A percentile compares a stretch with the other conserved stretches of the same genome.
Conservation (phyloP, 2,888 invertebrate species). For the Pelosia muscerda region DNA sequence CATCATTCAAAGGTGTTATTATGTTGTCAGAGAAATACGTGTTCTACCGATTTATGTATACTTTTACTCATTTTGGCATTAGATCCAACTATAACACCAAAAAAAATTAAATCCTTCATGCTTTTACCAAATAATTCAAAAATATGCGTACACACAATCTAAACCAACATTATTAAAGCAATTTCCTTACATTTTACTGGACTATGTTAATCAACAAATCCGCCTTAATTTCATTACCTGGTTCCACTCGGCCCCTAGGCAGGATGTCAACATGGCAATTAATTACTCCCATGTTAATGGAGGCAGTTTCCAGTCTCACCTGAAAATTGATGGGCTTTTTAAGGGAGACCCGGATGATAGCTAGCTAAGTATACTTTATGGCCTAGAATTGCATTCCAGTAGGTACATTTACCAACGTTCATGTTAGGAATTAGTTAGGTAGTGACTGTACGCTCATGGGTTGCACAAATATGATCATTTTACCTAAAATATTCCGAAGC, state of each 20-base stretch:
- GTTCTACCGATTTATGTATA: no score
- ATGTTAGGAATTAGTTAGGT: not conserved
- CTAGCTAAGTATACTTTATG: slow-evolving; percentile 1
- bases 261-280: slow-evolving; percentile 44
- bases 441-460: not conserved
- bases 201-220: slow-evolving; percentile 22
- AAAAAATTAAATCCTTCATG: not conserved
- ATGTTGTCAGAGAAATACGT: no score
- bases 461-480: not conserved
- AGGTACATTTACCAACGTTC: not conserved
- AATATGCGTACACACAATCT: not conserved
- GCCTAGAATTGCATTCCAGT: not conserved
- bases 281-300: slow-evolving; percentile 42
- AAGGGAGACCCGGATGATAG: not conserved
- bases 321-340: slow-evolving; percentile 23
- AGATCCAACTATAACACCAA: not conserved
- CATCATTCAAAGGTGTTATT: no score
- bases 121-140: not conserved
- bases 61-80: no score
- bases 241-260: slow-evolving; percentile 32
- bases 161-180: not conserved
- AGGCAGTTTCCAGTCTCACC: slow-evolving; percentile 23
- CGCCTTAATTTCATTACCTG: slow-evolving; percentile 44
- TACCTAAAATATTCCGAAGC: not conserved
- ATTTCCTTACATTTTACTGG: slow-evolving; percentile 12